phyloP scores from a whole-genome alignment of 2,888 invertebrate genomes.

The Cheiracanthium punctorium region DNA sequence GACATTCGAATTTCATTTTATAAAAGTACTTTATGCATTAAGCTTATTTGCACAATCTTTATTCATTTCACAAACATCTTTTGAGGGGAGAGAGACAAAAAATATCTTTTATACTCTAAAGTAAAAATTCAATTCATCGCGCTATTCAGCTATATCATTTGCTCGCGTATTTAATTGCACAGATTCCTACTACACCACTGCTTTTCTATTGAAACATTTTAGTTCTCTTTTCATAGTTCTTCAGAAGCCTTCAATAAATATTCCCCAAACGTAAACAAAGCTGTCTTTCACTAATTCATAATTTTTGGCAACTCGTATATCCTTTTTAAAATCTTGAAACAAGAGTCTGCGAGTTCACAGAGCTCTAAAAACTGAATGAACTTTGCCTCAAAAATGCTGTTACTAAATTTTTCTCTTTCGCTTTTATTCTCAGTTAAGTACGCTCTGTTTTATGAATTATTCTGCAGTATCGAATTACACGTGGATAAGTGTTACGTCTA shows the following conservation, averaged over 20 bases:
- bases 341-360: not conserved
- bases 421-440: not conserved
- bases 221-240: not conserved
- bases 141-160: not conserved
- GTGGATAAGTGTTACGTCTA: no score
- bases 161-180: not conserved
- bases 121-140: not conserved
- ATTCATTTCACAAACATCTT: not conserved
- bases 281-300: not conserved
- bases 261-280: not conserved
- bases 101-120: not conserved
- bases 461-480: no score
- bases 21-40: not conserved
- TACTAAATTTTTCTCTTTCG: not conserved
- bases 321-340: not conserved
- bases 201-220: not conserved
- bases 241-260: not conserved
- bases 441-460: not conserved
- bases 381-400: not conserved
- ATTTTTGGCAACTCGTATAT: not conserved
- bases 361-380: not conserved
- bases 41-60: not conserved
- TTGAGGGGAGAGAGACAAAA: not conserved
- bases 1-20: not conserved
- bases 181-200: not conserved